These are phyloP conservation scores for Thalassarche chlororhynchos DNA, from an alignment of 2,113 vertebrate species.

Conservation along the genomic window DNA sequence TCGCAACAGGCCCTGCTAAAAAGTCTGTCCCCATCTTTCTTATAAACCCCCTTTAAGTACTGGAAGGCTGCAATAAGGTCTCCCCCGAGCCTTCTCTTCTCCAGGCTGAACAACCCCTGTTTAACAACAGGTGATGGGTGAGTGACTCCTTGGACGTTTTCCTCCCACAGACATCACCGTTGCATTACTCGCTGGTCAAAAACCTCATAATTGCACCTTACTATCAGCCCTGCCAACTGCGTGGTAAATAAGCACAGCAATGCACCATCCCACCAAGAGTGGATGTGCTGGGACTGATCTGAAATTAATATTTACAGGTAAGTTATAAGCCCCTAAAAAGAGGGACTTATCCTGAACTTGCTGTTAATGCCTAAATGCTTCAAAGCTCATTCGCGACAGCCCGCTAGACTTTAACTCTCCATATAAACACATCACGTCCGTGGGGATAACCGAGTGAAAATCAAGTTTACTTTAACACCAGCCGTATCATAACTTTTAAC, in stretches of 20 bases:
- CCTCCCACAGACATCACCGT: rapidly evolving
- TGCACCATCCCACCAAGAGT: rapidly evolving
- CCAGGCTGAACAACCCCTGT: not conserved
- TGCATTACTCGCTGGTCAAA: not conserved
- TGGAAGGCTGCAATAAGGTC: not conserved
- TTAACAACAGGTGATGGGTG: too few relatives aligned
- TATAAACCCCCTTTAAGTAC: not conserved
- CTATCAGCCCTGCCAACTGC: not conserved
- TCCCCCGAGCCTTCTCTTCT: not conserved
- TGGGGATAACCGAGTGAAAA: not conserved
- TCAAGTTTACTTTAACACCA: not conserved
- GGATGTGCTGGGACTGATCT: not conserved
- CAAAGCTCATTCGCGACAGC: not conserved
- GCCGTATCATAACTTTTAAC: not conserved
- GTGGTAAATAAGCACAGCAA: not conserved
- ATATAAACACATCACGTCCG: not conserved
- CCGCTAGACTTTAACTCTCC: not conserved
- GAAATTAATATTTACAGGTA: not conserved
- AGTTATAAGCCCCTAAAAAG: not conserved
- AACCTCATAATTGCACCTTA: rapidly evolving
- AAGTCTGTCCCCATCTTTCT: not conserved
- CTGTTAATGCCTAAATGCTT: not conserved
- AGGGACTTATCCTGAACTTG: not conserved
- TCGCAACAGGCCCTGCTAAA: not conserved
- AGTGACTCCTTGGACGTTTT: not conserved